These are phyloP conservation scores for Drosophila guanche DNA, from an alignment of 1,140 invertebrate species.

Conservation along the genomic window DNA sequence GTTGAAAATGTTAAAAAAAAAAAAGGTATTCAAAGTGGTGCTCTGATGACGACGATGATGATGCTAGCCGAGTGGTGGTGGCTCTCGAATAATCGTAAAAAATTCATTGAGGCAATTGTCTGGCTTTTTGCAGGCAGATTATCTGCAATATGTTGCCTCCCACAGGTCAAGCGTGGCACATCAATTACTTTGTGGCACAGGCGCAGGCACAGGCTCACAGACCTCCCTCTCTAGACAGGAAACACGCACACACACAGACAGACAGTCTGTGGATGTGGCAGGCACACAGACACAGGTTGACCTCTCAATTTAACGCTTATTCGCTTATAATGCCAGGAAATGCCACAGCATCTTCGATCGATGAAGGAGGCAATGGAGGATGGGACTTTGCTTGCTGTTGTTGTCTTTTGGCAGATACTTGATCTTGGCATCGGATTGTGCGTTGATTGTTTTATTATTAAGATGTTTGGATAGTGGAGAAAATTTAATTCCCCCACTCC, in stretches of 20 bases:
- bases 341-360: constrained; percentile 44
- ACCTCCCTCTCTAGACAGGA: constrained; percentile 51
- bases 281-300: constrained; percentile 43
- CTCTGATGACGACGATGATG: background rate
- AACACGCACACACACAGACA: constrained; percentile 40
- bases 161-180: constrained; percentile 83
- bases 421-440: constrained; percentile 75
- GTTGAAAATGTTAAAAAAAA: constrained; percentile 54
- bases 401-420: constrained; percentile 77
- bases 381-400: constrained; percentile 12
- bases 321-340: constrained; percentile 76
- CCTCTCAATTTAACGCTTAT: constrained; percentile 73
- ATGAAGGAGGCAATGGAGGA: constrained; percentile 18
- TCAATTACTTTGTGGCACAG: constrained; percentile 83
- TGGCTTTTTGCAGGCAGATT: constrained; percentile 71
- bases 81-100: constrained; percentile 59
- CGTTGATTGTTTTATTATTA: constrained; percentile 82
- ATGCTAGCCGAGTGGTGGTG: constrained; percentile 39
- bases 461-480: constrained; percentile 68
- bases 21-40: constrained; percentile 32
- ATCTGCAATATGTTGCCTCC: constrained; percentile 83
- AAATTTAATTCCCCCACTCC: constrained; percentile 16
- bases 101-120: constrained; percentile 82
- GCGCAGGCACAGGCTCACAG: constrained; percentile 58
- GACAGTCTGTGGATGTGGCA: constrained; percentile 22